Base-by-base conservation (phyloP, 2,113 vertebrate species). In the Chionodraco myersi region DNA sequence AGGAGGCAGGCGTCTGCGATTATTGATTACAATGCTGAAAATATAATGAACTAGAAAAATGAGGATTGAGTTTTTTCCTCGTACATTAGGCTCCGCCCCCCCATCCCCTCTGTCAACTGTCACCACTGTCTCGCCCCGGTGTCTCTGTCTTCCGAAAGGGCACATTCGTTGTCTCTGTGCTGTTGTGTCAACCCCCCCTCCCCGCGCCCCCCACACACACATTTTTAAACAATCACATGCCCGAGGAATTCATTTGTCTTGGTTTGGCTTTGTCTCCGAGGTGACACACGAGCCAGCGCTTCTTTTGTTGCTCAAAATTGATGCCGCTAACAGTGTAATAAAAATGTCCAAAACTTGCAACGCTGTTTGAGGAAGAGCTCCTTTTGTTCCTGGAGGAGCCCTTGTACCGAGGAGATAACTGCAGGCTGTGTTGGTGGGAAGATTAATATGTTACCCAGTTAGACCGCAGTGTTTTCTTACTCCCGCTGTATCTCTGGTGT, bases 221-320 rank as follows among this genome's bases (percentile, higher is more conserved):
- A 10, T 41, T 90, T 91, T 91, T 80, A 86, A 92, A 92, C 85
- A 88, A 90, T 89, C 85, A 57, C 83, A 78, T 72, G 82, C 76
- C 82, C 80, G 54, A 79, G 77, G 83, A 92, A 91, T 93, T 92
- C 90, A 94, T 95, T 90, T 89, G 89, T 95, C 92, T 93, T 94
- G 86, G 91, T 94, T 91, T 85, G 88, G 86, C 90, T 93, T 95
- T 94, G 92, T 94, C 88, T 92, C 69, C 0, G 79, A 79, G 81
- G 89, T 92, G 93, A 93, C 91, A 88, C 84, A 78, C 72, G 92
- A 90, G 85, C 75, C 51, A 54, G 59, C 71, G 68, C 62, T 73
- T 75, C 91, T 90, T 94, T 93, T 95, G 93, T 93, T 85, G 67
- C 76, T 60, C 72, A 73, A 83, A 90, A 93, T 94, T 89, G 86